Conservation (phyloP, 35 echinoderm and acorn worm species). For the Heliocidaris erythrogramma region DNA sequence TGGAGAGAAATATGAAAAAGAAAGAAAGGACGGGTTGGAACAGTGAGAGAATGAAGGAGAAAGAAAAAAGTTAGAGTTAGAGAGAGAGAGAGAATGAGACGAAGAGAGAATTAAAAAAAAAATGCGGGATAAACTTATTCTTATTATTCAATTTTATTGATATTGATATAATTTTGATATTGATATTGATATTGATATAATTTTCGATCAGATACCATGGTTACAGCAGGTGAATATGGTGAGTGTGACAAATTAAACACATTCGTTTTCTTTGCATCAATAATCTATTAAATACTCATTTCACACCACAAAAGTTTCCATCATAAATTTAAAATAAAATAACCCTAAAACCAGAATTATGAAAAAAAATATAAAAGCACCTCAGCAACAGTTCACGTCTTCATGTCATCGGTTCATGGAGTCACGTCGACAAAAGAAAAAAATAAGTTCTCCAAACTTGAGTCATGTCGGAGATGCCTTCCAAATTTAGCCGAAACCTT, state of each 20-base stretch:
- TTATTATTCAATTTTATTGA: no score
- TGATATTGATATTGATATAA: no score
- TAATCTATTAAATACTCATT: no score
- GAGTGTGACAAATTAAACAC: no score
- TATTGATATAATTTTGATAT: no score
- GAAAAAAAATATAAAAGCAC: not conserved
- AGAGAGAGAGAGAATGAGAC: not conserved
- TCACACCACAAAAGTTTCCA: no score
- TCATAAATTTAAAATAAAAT: no score
- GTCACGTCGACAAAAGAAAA: not conserved
- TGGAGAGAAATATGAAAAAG: not conserved
- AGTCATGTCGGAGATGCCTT: not conserved
- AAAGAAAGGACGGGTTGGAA: not conserved
- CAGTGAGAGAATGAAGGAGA: not conserved
- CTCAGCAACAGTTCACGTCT: not conserved
- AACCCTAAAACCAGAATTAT: not conserved
- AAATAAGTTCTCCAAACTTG: conserved; percentile 43
- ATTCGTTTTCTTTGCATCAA: no score
- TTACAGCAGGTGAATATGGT: no score
- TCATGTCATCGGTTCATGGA: no score
- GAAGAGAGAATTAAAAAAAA: not conserved
- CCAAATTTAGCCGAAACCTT: conserved; percentile 39
- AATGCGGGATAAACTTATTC: not conserved
- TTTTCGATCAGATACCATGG: no score
- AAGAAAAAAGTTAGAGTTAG: not conserved